Evolutionary conservation across 1,140 invertebrate species (phyloP), one percentile per base, ranked within the genome.

Genomic region (Solenopsis invicta): DNA sequence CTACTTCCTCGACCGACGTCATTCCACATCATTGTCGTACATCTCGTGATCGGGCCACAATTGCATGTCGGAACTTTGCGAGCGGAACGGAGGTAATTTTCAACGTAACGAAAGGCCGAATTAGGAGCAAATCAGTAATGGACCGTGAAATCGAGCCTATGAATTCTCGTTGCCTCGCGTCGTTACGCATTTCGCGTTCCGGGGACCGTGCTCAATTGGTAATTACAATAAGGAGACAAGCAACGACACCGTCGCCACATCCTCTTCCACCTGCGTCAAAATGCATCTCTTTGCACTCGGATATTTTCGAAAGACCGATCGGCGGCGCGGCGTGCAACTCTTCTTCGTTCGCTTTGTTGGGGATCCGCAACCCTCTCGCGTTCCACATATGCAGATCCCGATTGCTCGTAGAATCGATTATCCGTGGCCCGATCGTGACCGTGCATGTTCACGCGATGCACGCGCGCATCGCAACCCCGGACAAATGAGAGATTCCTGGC

Each of bases 121-220:
- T 92, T 91, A 91, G 86, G 84, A 56, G 54, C n/a, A 88, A 93
- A 93, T 93, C 82, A 76, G 29, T 90, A 92, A 92, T 92, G 87
- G 67, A 18, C 87, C 93, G 74, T 93, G 92, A 80, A 90, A 93
- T 93, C 86, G 87, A 91, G 41, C 62, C 82, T 86, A 90, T 87
- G 80, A 69, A 85, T 88, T 85, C 90, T 91, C 84, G 85, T 90
- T 90, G 89, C 76, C 78, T 76, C 77, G 59, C 64, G 67, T 87
- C 69, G 71, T 85, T 90, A 87, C 75, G 78, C 84, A 74, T 78
- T 90, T 72, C 86, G 76, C 78, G 75, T 88, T 64, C 75, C 61
- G 54, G 37, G 80, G 77, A 89, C 92, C 93, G 91, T 93, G 91
- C 62, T 91, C 92, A 93, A 93, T 93, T 84, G 92, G 92, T 93